A percentile compares a stretch with the other conserved stretches of the same genome.
These are phyloP conservation scores for Psittacula cyanocephala DNA, from an alignment of 2,113 vertebrate genomes.

Conservation along the genomic window DNA sequence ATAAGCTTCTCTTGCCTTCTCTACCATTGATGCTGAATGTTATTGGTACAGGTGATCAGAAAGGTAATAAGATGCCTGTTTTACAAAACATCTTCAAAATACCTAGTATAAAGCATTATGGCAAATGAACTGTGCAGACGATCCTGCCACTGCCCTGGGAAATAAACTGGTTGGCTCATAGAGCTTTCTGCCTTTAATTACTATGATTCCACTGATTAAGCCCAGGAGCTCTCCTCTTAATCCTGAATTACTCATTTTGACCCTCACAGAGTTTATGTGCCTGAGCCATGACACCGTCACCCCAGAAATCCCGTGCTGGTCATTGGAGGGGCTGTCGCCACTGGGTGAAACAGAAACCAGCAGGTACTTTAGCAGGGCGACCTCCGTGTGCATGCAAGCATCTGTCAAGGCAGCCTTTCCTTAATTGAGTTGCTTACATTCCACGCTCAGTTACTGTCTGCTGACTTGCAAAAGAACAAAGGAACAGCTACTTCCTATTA, in stretches of 20 bases:
- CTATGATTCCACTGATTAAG: slow-evolving; percentile 34
- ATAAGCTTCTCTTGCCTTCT: neutral
- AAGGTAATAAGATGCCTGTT: neutral
- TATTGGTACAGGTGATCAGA: neutral
- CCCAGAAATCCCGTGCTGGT: neutral
- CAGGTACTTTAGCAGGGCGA: neutral
- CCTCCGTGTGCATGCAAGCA: neutral
- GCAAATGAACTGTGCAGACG: rapidly evolving
- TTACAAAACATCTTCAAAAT: neutral
- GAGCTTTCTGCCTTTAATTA: slow-evolving; percentile 61
- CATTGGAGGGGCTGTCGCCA: neutral
- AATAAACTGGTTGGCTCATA: neutral
- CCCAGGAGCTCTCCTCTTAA: slow-evolving; percentile 40
- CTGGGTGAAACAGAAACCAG: neutral
- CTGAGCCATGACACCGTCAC: neutral
- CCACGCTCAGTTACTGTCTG: slow-evolving; percentile 53
- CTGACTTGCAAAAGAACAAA: slow-evolving; percentile 57
- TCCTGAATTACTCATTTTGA: slow-evolving; percentile 35
- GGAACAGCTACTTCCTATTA: slow-evolving; percentile 65
- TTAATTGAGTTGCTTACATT: slow-evolving; percentile 67
- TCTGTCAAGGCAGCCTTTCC: slow-evolving; percentile 8
- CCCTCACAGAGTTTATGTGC: neutral
- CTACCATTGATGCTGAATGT: neutral
- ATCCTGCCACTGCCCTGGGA: neutral
- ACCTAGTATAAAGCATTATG: neutral